phyloP scores from a whole-genome alignment of 2,797 vertebrate species.

The Bradypodion pumilum region DNA sequence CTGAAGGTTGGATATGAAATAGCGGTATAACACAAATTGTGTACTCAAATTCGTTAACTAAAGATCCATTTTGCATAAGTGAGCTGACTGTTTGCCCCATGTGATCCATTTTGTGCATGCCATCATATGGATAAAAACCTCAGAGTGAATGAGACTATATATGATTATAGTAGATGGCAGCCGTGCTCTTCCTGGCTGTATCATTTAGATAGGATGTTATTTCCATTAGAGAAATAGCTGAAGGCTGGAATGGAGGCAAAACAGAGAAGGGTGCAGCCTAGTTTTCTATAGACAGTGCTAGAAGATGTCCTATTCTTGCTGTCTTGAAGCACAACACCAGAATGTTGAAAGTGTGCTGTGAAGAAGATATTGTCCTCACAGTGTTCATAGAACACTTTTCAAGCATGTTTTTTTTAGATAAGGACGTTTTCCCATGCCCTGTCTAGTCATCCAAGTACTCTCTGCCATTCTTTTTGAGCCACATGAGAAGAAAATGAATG shows the following conservation, averaged over 20 bases:
- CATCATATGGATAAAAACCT: background rate
- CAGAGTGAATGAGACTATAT: background rate
- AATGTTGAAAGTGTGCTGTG: no score
- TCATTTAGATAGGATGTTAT: background rate
- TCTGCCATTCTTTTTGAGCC: no score
- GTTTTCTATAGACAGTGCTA: no score
- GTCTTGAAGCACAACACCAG: no score
- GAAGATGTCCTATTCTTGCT: no score
- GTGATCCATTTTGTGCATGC: background rate
- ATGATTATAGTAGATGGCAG: background rate
- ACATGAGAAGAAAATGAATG: no score
- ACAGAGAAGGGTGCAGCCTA: background rate
- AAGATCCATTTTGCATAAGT: background rate
- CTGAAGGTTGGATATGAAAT: background rate
- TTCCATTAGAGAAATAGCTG: background rate
- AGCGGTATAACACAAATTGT: background rate
- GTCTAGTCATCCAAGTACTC: no score
- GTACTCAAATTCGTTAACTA: background rate
- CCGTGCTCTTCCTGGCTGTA: background rate
- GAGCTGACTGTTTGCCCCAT: background rate
- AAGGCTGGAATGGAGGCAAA: background rate
- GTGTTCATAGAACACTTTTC: no score
- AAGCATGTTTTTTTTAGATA: no score
- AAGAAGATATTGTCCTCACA: no score
- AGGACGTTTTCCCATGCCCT: no score